Percentiles rank a stretch among this genome's conserved stretches.
Conservation (phyloP, 2,113 vertebrate species). For the Isurus oxyrinchus region DNA sequence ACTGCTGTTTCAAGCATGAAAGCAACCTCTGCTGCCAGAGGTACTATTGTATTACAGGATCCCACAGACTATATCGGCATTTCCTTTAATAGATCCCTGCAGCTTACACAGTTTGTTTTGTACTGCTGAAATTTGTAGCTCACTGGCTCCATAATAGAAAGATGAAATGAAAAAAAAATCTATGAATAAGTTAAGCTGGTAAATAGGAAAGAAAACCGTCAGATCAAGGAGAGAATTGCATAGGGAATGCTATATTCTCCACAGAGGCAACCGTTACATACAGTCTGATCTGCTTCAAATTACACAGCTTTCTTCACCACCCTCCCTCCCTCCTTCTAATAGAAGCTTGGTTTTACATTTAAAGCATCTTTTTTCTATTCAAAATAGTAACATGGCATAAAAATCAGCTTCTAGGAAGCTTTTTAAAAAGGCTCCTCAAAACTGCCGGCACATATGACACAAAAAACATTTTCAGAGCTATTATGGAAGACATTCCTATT, state of each 20-base stretch:
- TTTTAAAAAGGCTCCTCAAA: neutral
- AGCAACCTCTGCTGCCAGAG: neutral
- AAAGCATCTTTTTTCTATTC: neutral
- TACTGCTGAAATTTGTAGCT: neutral
- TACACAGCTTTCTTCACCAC: neutral
- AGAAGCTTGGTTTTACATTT: neutral
- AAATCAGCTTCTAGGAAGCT: neutral
- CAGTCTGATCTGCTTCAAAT: neutral
- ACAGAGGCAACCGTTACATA: neutral
- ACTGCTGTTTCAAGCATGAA: neutral
- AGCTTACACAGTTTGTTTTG: neutral
- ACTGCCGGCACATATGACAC: neutral
- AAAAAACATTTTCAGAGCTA: neutral
- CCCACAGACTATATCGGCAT: neutral
- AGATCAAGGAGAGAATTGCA: neutral
- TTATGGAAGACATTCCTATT: neutral
- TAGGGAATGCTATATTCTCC: neutral
- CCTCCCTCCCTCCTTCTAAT: neutral
- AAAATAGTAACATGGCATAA: neutral
- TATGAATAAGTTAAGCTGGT: conserved; percentile 18
- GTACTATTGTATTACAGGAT: neutral
- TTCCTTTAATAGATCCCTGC: neutral
- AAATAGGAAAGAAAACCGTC: neutral
- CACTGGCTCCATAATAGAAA: neutral
- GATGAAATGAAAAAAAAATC: neutral